Evolutionary conservation across 2,797 vertebrate species (phyloP).

Genomic region (Micropoecilia bifurca): DNA sequence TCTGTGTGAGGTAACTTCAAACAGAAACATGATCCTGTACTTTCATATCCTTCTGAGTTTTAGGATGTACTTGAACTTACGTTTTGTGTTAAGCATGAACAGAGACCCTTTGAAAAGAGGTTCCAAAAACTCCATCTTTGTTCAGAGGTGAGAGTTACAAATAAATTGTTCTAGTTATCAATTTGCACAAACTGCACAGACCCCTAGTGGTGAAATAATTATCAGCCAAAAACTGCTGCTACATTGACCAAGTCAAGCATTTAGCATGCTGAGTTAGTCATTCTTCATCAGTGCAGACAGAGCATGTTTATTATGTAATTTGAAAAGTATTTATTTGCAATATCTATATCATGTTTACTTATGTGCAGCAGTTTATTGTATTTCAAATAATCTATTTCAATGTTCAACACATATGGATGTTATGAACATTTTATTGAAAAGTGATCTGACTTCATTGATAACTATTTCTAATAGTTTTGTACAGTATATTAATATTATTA

Average conservation of each 20-base stretch:
- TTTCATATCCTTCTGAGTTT: constrained; percentile 31
- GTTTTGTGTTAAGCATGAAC: constrained; percentile 32
- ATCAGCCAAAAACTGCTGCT: not conserved
- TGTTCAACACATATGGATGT: not conserved
- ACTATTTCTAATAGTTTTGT: too few relatives aligned
- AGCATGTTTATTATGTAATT: not conserved
- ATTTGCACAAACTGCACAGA: not conserved
- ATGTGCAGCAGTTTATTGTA: not conserved
- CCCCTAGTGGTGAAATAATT: not conserved
- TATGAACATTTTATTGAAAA: not conserved
- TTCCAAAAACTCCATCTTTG: not conserved
- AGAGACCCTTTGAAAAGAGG: constrained; percentile 12
- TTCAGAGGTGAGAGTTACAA: not conserved
- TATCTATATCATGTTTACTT: not conserved
- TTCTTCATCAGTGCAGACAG: not conserved
- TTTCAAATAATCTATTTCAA: not conserved
- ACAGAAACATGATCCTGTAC: constrained; percentile 53
- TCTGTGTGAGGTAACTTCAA: constrained; percentile 56
- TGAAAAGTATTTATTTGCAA: not conserved
- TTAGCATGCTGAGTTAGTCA: not conserved
- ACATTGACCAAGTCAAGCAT: not conserved
- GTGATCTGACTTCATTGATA: too few relatives aligned
- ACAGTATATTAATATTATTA: too few relatives aligned
- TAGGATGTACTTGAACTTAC: constrained; percentile 31
- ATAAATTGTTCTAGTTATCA: not conserved